Percentiles rank a stretch among this genome's conserved stretches.
phyloP scores from a whole-genome alignment of 2,888 invertebrate genomes.

The Sarcophaga caerulescens region DNA sequence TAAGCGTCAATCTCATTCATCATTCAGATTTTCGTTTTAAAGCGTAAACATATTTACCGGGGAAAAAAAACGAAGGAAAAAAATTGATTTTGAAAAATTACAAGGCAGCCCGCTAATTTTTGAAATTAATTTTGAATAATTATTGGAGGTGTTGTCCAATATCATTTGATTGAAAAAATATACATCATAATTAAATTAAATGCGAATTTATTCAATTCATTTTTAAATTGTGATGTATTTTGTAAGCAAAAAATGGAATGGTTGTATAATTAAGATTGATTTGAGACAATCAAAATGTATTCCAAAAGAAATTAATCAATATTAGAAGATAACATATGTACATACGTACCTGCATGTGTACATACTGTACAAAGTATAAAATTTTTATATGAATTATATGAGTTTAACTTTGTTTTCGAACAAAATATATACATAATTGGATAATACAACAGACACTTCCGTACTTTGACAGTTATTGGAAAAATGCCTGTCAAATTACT shows the following conservation, averaged over 20 bases:
- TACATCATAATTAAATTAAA: slow-evolving; percentile 40
- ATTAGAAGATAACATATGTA: neutral
- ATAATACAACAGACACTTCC: no score
- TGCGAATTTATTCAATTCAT: slow-evolving; percentile 45
- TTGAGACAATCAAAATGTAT: neutral
- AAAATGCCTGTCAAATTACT: no score
- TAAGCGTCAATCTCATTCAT: slow-evolving; percentile 43
- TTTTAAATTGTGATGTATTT: neutral
- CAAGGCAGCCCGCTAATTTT: slow-evolving; percentile 37
- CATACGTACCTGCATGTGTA: no score
- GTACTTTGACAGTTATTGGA: no score
- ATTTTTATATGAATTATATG: no score
- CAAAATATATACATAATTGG: no score
- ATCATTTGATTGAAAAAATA: neutral
- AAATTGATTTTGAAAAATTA: slow-evolving; percentile 34
- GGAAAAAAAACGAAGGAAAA: neutral
- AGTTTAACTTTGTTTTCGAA: no score
- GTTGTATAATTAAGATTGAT: slow-evolving; percentile 43
- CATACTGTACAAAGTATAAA: no score
- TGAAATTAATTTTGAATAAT: slow-evolving; percentile 9
- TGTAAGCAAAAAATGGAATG: neutral
- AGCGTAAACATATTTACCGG: neutral
- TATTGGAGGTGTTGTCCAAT: neutral
- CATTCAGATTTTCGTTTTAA: slow-evolving; percentile 22
- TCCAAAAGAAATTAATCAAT: slow-evolving; percentile 14